These are phyloP conservation scores for Labrus mixtus DNA, from an alignment of 2,113 vertebrate species.

Conservation along the genomic window DNA sequence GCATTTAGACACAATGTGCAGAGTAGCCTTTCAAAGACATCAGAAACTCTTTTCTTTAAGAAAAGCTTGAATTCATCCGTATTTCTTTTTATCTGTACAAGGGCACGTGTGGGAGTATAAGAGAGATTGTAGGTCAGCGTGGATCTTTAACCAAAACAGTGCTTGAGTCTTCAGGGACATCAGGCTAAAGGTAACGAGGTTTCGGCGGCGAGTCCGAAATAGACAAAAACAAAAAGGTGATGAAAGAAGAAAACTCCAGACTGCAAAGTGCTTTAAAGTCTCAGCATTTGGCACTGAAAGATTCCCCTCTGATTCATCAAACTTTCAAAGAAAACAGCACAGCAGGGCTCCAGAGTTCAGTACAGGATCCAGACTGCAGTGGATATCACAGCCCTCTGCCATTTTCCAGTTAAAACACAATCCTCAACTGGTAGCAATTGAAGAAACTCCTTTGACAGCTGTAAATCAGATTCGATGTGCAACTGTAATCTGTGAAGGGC, in stretches of 20 bases:
- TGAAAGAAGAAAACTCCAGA: conserved; percentile 49
- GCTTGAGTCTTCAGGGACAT: conserved; percentile 31
- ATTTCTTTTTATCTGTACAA: conserved; percentile 6
- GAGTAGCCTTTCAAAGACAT: too few relatives aligned
- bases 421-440: conserved; percentile 24
- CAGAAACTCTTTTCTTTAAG: not conserved
- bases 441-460: conserved; percentile 22
- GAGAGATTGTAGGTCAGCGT: not conserved
- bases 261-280: conserved; percentile 36
- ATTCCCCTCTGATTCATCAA: conserved; percentile 38
- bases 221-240: conserved; percentile 55
- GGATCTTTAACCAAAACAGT: conserved; percentile 25
- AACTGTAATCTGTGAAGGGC: conserved; percentile 12
- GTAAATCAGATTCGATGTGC: conserved; percentile 41
- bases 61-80: conserved; percentile 5
- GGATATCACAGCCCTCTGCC: conserved; percentile 9
- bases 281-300: conserved; percentile 39
- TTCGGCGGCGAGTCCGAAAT: conserved; percentile 31
- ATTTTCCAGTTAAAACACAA: conserved; percentile 35
- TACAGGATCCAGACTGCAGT: conserved; percentile 1
- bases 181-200: conserved; percentile 29
- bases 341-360: conserved; percentile 22
- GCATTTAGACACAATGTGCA: not conserved
- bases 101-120: not conserved
- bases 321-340: conserved; percentile 37